Conservation (phyloP, 1,140 invertebrate genomes). For the Scaptomyza pallida region DNA sequence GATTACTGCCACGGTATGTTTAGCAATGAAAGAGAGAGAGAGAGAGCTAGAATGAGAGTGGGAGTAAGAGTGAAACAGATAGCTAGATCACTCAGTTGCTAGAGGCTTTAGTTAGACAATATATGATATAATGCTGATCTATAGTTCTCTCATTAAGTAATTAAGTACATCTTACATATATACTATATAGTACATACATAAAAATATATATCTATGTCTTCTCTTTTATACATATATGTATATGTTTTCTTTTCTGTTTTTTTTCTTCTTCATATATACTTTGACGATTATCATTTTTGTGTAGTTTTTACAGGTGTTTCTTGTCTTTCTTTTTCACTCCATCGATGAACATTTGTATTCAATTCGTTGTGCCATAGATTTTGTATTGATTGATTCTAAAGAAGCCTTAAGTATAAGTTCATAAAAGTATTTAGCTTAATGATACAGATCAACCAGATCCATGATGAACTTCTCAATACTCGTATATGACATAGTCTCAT, state of each 20-base stretch:
- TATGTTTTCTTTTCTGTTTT: constrained; percentile 62
- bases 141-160: constrained; percentile 15
- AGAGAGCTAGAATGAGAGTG: neutral
- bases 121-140: neutral
- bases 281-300: constrained; percentile 40
- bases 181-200: too few species aligned
- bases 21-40: neutral
- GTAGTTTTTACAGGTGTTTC: constrained; percentile 81
- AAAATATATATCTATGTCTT: too few species aligned
- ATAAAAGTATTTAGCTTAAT: neutral
- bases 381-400: constrained; percentile 13
- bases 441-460: neutral
- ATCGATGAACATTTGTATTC: constrained; percentile 23
- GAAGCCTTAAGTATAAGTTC: constrained; percentile 2
- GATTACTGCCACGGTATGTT: constrained; percentile 86
- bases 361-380: constrained; percentile 28
- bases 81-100: constrained; percentile 13
- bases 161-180: constrained; percentile 7
- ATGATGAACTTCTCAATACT: neutral
- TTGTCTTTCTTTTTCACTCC: constrained; percentile 45
- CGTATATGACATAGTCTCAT: constrained; percentile 3
- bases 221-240: constrained; percentile 8
- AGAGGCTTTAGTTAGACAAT: constrained; percentile 32
- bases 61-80: neutral
- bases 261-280: constrained; percentile 34